phyloP scores from a whole-genome alignment of 2,888 invertebrate species.

The Lampropteryx suffumata region DNA sequence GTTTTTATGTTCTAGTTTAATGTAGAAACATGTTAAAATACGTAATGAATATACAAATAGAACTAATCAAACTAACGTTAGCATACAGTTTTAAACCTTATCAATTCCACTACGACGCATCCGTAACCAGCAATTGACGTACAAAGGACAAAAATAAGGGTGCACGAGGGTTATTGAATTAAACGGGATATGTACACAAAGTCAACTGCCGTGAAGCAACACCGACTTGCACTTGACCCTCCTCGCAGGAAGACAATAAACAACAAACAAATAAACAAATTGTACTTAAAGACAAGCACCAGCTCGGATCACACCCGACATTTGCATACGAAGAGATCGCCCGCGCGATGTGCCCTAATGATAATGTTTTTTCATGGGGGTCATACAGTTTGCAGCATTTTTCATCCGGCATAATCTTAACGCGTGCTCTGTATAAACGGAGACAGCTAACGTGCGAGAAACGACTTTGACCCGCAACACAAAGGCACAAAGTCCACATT shows the following conservation, averaged over 20 bases:
- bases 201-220: constrained; percentile 15
- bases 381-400: constrained; percentile 80
- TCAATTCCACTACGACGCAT: constrained; percentile 1
- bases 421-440: constrained; percentile 67
- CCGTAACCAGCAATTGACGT: constrained; percentile 12
- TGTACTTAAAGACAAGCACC: constrained; percentile 28
- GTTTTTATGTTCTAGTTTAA: neutral
- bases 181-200: constrained; percentile 22
- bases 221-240: constrained; percentile 20
- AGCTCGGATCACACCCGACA: constrained; percentile 44
- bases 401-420: constrained; percentile 77
- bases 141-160: constrained; percentile 13
- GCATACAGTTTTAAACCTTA: constrained; percentile 1
- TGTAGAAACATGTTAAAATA: no score
- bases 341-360: constrained; percentile 63
- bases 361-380: constrained; percentile 78
- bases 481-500: constrained; percentile 54
- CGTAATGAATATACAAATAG: no score
- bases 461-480: constrained; percentile 39
- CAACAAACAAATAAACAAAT: constrained; percentile 37
- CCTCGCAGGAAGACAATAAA: constrained; percentile 23
- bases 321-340: constrained; percentile 76
- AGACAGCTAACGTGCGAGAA: constrained; percentile 37
- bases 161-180: constrained; percentile 15
- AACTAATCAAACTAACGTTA: no score